A percentile compares a stretch with the other conserved stretches of the same genome.
Evolutionary conservation across 2,888 invertebrate species (phyloP).

Genomic region (Drosophila nr. perissopoda): DNA sequence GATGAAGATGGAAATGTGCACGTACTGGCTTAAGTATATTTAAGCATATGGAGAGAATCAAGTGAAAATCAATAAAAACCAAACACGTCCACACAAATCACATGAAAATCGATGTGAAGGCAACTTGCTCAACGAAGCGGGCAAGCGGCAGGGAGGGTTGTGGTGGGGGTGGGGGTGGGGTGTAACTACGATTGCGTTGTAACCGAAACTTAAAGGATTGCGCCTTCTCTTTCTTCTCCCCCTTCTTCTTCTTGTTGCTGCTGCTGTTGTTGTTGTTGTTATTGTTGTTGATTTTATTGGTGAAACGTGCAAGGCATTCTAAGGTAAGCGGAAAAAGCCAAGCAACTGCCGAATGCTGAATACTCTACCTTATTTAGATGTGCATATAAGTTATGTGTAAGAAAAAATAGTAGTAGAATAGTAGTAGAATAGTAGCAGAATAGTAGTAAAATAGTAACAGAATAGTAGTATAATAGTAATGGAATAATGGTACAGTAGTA

Average conservation of each 20-base stretch:
- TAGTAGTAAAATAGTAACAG: too few relatives aligned
- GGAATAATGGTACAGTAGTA: too few relatives aligned
- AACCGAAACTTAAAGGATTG: conserved; percentile 69
- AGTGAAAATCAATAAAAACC: conserved; percentile 81
- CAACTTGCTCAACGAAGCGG: background rate
- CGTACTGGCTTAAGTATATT: conserved; percentile 80
- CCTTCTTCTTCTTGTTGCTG: background rate
- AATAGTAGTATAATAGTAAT: too few relatives aligned
- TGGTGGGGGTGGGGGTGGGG: background rate
- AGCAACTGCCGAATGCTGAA: conserved; percentile 5
- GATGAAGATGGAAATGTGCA: conserved; percentile 59
- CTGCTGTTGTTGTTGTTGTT: conserved; percentile 50
- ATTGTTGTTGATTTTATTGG: conserved; percentile 69
- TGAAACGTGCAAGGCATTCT: conserved; percentile 69
- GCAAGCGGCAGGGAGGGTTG: background rate
- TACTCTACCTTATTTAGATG: conserved; percentile 4
- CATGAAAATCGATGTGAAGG: conserved; percentile 77
- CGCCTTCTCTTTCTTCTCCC: conserved; percentile 6
- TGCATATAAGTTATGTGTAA: too few relatives aligned
- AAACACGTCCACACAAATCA: conserved; percentile 80
- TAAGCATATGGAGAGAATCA: conserved; percentile 80
- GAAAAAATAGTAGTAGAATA: too few relatives aligned
- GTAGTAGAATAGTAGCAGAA: background rate
- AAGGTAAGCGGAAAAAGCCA: conserved; percentile 26
- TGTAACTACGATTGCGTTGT: conserved; percentile 43